Base-by-base conservation (phyloP, 2,113 vertebrate genomes). In the Corythoichthys haematopterus region DNA sequence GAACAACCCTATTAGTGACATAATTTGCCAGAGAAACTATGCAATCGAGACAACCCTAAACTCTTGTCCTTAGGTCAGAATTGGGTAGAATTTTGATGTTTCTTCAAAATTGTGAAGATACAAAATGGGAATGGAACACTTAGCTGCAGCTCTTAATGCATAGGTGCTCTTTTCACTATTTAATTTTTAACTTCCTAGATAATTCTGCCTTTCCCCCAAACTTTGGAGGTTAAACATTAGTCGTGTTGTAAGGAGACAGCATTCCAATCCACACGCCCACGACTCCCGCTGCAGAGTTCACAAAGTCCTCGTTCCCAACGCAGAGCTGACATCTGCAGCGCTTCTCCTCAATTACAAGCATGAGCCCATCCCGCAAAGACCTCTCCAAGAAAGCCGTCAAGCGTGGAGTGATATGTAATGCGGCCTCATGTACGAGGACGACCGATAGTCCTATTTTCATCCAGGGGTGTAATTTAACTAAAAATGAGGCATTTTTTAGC, bases 311-410 rank as follows among this genome's bases (percentile, higher is more conserved):
- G 69, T 79, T 81, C 67, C 56, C 64, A 69, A 43, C 36, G 51
- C 62, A 71, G 68, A 57, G 33, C 66, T 85, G 74, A 70, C 75
- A 80, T 84, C 73, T 52, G 56, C 59, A 65, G 64, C 35, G n/a
- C 66, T 71, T 76, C 73, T 81, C 70, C 75, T 82, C 68, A 76
- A 81, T 84, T 80, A 83, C 79, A 84, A 75, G 68, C 66, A 66
- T 68, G 58, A 80, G 74, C 64, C 56, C 65, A 68, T 70, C 69
- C 80, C 74, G 82, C 70, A 80, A 75, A 81, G 56, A 47, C 76
- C 61, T 79, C 81, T 81, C 77, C 78, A 85, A 66, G 76, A 80
- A 77, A 79, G 63, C 52, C 68, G 69, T 73, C 62, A 70, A 57
- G 72, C 58, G 65, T 77, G 52, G 66, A 61, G 73, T 2, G 35